Conservation (phyloP, 2,888 invertebrate species). For the Alloscopus bannaensis region DNA sequence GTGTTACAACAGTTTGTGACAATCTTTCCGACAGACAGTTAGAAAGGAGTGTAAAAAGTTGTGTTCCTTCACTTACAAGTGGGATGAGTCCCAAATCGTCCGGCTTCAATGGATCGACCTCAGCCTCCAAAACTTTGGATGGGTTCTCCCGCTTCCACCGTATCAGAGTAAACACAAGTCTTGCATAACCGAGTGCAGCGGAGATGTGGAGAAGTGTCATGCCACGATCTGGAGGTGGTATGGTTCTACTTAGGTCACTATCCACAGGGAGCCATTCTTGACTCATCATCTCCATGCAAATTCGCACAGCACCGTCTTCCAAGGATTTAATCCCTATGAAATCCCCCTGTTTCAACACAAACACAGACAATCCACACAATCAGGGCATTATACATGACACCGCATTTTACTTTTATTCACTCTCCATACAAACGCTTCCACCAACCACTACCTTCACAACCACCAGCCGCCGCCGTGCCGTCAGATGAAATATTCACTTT, state of each 20-base stretch:
- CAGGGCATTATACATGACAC: not conserved
- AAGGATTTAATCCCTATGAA: conserved; percentile 76
- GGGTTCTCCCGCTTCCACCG: conserved; percentile 94
- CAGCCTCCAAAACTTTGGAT: conserved; percentile 89
- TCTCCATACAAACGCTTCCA: not conserved
- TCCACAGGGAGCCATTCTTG: conserved; percentile 78
- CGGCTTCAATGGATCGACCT: conserved; percentile 92
- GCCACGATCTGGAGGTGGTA: conserved; percentile 78
- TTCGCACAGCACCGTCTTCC: conserved; percentile 90
- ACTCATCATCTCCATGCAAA: conserved; percentile 86
- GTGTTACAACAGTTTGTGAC: no score
- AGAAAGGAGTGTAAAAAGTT: no score
- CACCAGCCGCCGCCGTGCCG: not conserved
- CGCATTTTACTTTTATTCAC: not conserved
- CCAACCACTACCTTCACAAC: not conserved
- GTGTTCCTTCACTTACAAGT: conserved; percentile 82
- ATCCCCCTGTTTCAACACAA: conserved; percentile 76
- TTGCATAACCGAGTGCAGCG: conserved; percentile 91
- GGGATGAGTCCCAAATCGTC: conserved; percentile 95
- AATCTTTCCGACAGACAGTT: no score
- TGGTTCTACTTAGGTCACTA: conserved; percentile 53
- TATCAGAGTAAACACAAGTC: conserved; percentile 87
- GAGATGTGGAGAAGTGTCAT: conserved; percentile 93
- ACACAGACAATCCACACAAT: no score
- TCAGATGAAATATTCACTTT: conserved; percentile 12